A percentile compares a stretch with the other conserved stretches of the same genome.
These are phyloP conservation scores for Blastobasis lacticolella DNA, from an alignment of 2,888 invertebrate genomes.

Conservation along the genomic window DNA sequence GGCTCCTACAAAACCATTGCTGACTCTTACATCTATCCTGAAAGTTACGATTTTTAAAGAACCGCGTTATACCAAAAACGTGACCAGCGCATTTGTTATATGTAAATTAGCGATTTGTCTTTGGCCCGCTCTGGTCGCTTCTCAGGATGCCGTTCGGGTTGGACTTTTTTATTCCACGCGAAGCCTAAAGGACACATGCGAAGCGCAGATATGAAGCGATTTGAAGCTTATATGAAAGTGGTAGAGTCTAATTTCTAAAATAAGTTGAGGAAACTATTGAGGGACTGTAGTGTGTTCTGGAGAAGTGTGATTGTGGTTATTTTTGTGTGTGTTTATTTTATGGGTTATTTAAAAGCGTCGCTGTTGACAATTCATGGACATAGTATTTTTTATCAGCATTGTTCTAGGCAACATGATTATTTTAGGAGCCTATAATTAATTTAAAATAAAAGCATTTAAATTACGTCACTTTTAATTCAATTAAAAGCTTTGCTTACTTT, in stretches of 20 bases:
- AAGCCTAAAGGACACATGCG: constrained; percentile 9
- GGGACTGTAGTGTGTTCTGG: background rate
- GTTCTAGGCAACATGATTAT: too few relatives aligned
- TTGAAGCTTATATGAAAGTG: constrained; percentile 11
- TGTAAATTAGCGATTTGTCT: constrained; percentile 73
- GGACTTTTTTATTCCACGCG: constrained; percentile 34
- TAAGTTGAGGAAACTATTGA: too few relatives aligned
- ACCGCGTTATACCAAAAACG: constrained; percentile 53
- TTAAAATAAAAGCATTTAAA: too few relatives aligned
- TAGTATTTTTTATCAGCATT: too few relatives aligned
- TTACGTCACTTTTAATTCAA: too few relatives aligned
- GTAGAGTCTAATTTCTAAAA: background rate
- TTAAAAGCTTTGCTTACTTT: too few relatives aligned
- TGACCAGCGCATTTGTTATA: constrained; percentile 74
- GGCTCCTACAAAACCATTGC: too few relatives aligned
- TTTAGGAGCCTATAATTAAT: too few relatives aligned
- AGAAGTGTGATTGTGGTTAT: constrained; percentile 18
- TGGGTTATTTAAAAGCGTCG: too few relatives aligned
- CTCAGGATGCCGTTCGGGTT: constrained; percentile 41
- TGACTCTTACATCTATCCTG: constrained; percentile 8
- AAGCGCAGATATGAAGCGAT: constrained; percentile 1
- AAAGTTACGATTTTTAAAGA: constrained; percentile 47
- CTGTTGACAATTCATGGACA: too few relatives aligned
- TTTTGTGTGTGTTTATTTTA: constrained; percentile 12
- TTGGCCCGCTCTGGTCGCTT: constrained; percentile 26